Conservation (phyloP, 2,113 vertebrate species). For the Bufo bufo region DNA sequence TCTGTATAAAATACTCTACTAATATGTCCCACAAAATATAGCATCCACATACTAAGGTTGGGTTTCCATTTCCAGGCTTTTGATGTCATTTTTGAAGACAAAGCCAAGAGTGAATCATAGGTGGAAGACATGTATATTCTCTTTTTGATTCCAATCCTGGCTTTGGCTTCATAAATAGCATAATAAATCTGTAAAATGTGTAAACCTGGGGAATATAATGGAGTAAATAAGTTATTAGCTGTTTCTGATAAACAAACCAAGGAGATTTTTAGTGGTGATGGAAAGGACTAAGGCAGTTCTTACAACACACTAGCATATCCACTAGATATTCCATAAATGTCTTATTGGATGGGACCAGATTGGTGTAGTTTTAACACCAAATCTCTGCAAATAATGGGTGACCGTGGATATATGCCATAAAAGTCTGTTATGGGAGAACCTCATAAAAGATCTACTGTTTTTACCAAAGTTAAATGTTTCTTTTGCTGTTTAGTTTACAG, state of each 20-base stretch:
- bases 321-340: not conserved
- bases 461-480: not conserved
- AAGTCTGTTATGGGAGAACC: not conserved
- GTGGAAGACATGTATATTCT: no score
- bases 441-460: not conserved
- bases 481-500: slow-evolving; percentile 76
- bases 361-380: not conserved
- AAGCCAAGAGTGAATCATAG: no score
- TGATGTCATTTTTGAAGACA: no score
- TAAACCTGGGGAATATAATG: no score
- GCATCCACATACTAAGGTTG: not conserved
- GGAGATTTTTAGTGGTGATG: not conserved
- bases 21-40: not conserved
- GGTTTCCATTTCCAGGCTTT: no score
- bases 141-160: no score
- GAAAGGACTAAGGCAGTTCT: not conserved
- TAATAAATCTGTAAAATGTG: no score
- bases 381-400: not conserved
- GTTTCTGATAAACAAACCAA: not conserved
- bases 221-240: not conserved
- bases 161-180: no score
- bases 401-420: not conserved
- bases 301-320: not conserved
- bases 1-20: not conserved
- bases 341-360: not conserved